Evolutionary conservation across 1,140 invertebrate species (phyloP).

Genomic region (Drosophila teissieri): DNA sequence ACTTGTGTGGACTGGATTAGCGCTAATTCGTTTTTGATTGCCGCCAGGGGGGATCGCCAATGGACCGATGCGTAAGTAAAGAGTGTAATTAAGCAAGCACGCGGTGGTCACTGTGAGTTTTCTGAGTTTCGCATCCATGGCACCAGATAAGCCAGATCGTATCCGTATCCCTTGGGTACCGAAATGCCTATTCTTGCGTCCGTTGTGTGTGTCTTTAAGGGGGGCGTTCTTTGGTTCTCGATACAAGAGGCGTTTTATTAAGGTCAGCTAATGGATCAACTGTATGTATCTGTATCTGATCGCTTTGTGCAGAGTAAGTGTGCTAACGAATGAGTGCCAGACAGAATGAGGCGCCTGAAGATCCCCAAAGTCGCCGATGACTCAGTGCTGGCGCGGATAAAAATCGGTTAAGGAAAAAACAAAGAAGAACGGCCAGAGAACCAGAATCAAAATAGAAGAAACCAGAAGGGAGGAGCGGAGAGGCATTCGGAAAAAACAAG

Average conservation of each 20-base stretch:
- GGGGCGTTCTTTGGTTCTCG: constrained; percentile 61
- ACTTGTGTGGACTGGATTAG: constrained; percentile 52
- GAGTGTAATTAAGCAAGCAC: constrained; percentile 46
- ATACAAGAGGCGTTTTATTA: constrained; percentile 18
- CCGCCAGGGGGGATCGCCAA: constrained; percentile 38
- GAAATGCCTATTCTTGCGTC: constrained; percentile 3
- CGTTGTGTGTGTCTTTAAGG: constrained; percentile 30
- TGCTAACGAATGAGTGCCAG: constrained; percentile 23
- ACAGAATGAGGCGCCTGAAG: constrained; percentile 29
- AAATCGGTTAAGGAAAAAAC: constrained; percentile 1
- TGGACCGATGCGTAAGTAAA: constrained; percentile 60
- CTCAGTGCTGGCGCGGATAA: constrained; percentile 35
- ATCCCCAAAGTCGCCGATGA: constrained; percentile 56
- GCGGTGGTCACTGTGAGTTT: constrained; percentile 15
- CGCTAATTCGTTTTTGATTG: constrained; percentile 77
- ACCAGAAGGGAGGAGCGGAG: constrained; percentile 18
- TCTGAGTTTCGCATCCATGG: background rate
- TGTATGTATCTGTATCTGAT: constrained; percentile 3
- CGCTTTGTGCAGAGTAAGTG: constrained; percentile 11
- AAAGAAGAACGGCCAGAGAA: constrained; percentile 28
- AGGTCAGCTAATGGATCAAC: constrained; percentile 19
- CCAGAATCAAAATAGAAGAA: constrained; percentile 78
- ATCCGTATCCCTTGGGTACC: constrained; percentile 20
- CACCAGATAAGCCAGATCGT: constrained; percentile 20
- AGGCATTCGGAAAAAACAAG: constrained; percentile 10